phyloP scores from a whole-genome alignment of 2,888 invertebrate species.

The Ypsolopha sequella region DNA sequence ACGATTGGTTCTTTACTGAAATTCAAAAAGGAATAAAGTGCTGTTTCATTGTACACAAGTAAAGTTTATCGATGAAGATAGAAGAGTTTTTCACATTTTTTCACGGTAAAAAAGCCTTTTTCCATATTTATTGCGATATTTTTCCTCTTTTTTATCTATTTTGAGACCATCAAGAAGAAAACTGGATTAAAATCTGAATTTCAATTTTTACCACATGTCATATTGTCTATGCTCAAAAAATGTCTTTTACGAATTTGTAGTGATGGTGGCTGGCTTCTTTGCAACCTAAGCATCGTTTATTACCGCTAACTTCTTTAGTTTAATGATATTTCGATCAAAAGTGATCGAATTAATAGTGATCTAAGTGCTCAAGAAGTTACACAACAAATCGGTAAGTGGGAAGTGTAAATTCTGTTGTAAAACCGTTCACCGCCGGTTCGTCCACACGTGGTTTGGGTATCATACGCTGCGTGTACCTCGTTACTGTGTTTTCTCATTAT shows the following conservation, averaged over 20 bases:
- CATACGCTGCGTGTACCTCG: constrained; percentile 43
- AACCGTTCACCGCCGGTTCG: constrained; percentile 60
- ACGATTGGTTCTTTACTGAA: neutral
- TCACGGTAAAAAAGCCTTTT: neutral
- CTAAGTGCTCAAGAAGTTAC: constrained; percentile 64
- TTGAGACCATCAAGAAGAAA: too few species aligned
- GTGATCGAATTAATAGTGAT: constrained; percentile 52
- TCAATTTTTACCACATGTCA: constrained; percentile 34
- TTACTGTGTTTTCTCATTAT: constrained; percentile 35
- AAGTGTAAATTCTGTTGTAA: constrained; percentile 42
- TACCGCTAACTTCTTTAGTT: constrained; percentile 50
- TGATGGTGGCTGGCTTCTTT: constrained; percentile 71
- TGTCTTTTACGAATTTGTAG: constrained; percentile 70
- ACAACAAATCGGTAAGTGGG: constrained; percentile 62
- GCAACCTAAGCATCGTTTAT: constrained; percentile 64
- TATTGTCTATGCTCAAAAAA: constrained; percentile 55
- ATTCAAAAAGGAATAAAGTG: neutral
- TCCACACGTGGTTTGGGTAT: constrained; percentile 60
- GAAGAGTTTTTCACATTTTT: neutral
- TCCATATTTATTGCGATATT: neutral
- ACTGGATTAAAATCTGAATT: neutral
- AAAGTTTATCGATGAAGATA: neutral
- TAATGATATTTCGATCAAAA: constrained; percentile 42
- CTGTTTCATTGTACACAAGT: neutral
- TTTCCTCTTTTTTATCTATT: neutral